Base-by-base conservation (phyloP, 2,797 vertebrate genomes). In the Heterohyrax brucei region DNA sequence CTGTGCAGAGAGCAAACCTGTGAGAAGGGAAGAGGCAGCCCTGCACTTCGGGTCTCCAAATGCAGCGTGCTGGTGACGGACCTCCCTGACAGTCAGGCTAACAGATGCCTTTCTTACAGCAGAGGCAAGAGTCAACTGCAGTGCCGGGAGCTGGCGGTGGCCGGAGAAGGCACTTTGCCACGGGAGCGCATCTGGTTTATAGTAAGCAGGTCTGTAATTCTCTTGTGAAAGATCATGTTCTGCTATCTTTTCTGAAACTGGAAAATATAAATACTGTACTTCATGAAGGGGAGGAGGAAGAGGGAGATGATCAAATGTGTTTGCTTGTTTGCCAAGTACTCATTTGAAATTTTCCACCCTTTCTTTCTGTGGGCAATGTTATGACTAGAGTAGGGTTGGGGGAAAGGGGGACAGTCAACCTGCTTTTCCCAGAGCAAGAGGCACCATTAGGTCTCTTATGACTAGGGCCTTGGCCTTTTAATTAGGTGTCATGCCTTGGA, bases 131-230 rank as follows among this genome's bases (percentile, higher is more conserved):
- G 96, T 83, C 93, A 97, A 92, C 96, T 76, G 78, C 44, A 78
- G 93, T 3, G 73, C 97, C 70, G 93, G 81, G 89, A 94, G 89
- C 96, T 92, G 92, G 96, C 95, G 92, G 84, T 0, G 56, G 91
- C 90, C 81, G 91, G 93, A 68, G 86, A 98, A 98, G 98, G 98
- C 98, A 98, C 98, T 84, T 94, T 83, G 96, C 98, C 97, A 88
- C 94, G 28, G 86, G 95, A 96, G 98, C 89, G 98, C 98, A 98
- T 97, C 97, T 98, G 98, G 97, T 97, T 98, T 10, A 93, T 95
- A 96, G 97, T 95, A 97, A 97, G 97, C 96, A 95, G 96, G 92
- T 61, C 97, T 97, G 95, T 95, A 95, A 96, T 87, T 98, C 96
- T 97, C 97, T 95, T 79, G 78, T 98, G 97, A 98, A 98, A 98